A percentile compares a stretch with the other conserved stretches of the same genome.
These are phyloP conservation scores for Hippasteria phrygiana DNA, from an alignment of 53 echinoderm and acorn worm genomes.

Conservation along the genomic window DNA sequence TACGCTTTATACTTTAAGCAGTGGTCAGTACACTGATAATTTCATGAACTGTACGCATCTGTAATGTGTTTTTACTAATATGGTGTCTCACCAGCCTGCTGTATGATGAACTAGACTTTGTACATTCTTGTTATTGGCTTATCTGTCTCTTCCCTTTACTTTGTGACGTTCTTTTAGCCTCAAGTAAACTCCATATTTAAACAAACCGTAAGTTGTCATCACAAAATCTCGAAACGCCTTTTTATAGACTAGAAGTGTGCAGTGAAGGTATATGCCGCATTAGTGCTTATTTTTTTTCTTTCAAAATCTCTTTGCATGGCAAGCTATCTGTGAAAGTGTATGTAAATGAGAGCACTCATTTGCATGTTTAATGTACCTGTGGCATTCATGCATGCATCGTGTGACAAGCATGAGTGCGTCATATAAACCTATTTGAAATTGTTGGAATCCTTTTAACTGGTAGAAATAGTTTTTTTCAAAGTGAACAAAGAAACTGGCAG, in stretches of 20 bases:
- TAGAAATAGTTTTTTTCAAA: too few relatives aligned
- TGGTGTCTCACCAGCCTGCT: constrained; percentile 36
- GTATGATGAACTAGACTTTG: constrained; percentile 1
- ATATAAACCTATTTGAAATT: neutral
- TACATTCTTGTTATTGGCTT: constrained; percentile 1
- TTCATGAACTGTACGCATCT: constrained; percentile 25
- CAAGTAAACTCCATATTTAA: constrained; percentile 80
- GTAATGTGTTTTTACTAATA: constrained; percentile 27
- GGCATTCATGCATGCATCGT: constrained; percentile 25
- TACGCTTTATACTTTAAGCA: too few relatives aligned
- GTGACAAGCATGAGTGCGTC: constrained; percentile 31
- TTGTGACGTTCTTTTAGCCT: constrained; percentile 80
- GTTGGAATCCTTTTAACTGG: too few relatives aligned
- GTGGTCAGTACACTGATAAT: too few relatives aligned
- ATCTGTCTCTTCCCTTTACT: constrained; percentile 31
- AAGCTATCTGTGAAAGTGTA: too few relatives aligned
- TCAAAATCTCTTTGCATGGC: too few relatives aligned
- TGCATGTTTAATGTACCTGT: too few relatives aligned
- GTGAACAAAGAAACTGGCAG: too few relatives aligned
- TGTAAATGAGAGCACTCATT: neutral
- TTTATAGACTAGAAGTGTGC: too few relatives aligned
- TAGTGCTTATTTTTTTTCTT: too few relatives aligned
- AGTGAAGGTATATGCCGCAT: too few relatives aligned
- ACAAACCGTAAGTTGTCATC: constrained; percentile 86
- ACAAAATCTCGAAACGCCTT: too few relatives aligned